Conservation (phyloP, 2,797 vertebrate species). For the Phylloscopus collybita region DNA sequence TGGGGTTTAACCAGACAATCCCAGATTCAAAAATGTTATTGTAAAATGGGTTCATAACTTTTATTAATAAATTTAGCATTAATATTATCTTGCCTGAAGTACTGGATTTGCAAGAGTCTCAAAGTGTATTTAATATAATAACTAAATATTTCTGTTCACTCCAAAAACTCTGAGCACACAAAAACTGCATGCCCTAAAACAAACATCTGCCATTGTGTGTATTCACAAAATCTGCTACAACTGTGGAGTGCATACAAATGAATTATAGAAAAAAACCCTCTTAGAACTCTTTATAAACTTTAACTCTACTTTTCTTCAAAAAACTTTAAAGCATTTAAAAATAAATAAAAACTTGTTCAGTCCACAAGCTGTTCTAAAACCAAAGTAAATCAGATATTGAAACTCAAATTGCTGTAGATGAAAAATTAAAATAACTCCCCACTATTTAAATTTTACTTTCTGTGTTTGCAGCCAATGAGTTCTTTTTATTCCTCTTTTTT, state of each 20-base stretch:
- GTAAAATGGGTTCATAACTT: background rate
- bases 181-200: background rate
- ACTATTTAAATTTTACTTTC: background rate
- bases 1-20: background rate
- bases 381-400: background rate
- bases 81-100: background rate
- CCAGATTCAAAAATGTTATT: background rate
- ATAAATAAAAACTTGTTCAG: background rate
- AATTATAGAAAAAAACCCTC: background rate
- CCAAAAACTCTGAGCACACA: background rate
- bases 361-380: background rate
- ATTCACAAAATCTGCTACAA: background rate
- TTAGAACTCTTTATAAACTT: background rate
- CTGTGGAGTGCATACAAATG: background rate
- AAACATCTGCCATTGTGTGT: background rate
- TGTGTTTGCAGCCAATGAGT: background rate
- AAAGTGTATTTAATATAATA: background rate
- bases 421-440: background rate
- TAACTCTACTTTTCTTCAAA: background rate
- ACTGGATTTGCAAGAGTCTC: background rate
- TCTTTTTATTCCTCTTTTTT: background rate
- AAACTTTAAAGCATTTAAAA: constrained; percentile 9
- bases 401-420: background rate
- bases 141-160: background rate
- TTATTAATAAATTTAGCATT: background rate